Percentiles rank a stretch among this genome's conserved stretches.
Evolutionary conservation across 2,113 vertebrate species (phyloP).

Genomic region (Bolborhynchus lineola): DNA sequence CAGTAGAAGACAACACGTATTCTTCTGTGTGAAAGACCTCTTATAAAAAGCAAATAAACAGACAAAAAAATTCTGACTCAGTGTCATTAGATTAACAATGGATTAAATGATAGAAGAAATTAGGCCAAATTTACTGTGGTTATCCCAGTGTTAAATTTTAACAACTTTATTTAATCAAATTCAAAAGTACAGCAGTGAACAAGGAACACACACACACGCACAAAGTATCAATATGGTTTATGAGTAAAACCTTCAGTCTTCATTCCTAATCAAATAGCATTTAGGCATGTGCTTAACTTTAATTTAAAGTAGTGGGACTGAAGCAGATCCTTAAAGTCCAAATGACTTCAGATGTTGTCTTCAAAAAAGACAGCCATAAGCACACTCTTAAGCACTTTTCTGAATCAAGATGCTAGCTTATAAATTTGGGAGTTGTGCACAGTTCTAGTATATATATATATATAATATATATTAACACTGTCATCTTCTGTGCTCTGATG

Average conservation of each 20-base stretch:
- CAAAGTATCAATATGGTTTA: not conserved
- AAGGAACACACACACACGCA: not conserved
- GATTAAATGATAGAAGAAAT: slow-evolving; percentile 38
- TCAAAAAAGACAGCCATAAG: not conserved
- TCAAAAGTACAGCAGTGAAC: slow-evolving; percentile 9
- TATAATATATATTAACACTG: not conserved
- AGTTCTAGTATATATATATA: not conserved
- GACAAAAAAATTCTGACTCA: slow-evolving; percentile 35
- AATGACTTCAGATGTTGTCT: not conserved
- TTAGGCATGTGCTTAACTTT: not conserved
- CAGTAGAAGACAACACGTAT: slow-evolving; percentile 6
- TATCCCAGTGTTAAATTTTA: slow-evolving; percentile 35
- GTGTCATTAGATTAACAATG: slow-evolving; percentile 47
- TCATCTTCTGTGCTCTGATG: not conserved
- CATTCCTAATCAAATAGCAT: not conserved
- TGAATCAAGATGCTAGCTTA: not conserved
- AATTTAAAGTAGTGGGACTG: not conserved
- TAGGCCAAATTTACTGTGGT: not conserved
- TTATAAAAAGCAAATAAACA: slow-evolving; percentile 49
- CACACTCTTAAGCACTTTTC: not conserved
- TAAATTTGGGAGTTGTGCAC: not conserved
- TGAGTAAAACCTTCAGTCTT: slow-evolving; percentile 7
- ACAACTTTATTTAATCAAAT: slow-evolving; percentile 37
- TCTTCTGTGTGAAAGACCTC: slow-evolving; percentile 27
- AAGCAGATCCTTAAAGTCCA: not conserved